Base-by-base conservation (phyloP, 2,113 vertebrate species). In the Nettapus auritus region DNA sequence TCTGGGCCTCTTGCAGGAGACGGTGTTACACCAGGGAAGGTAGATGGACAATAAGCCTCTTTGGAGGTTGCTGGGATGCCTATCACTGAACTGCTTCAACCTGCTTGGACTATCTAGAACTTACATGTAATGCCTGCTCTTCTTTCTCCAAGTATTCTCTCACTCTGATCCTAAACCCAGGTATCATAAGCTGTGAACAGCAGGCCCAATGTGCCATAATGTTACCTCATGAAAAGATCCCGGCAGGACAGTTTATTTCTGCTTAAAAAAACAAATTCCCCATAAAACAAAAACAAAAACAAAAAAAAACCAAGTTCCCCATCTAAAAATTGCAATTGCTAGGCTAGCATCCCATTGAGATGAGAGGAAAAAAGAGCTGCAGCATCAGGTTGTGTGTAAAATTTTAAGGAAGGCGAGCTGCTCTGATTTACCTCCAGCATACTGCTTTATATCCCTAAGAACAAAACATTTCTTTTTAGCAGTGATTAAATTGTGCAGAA, bases 401-500 rank as follows among this genome's bases (percentile, higher is more conserved):
- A 90, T 96, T 89, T 93, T 92, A 93, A 94, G 86, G 77, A 89
- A 87, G 70, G 63, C 55, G 59, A 92, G 42, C 66, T 78, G 88
- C 59, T 85, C 75, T 3, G 81, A 76, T 93, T 93, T 92, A 87
- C 82, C 75, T 34, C 90, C 80, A 84, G 67, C 75, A 48, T 62
- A 75, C 66, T 76, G 59, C 66, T 95, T 92, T 60, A 92, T 75
- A 90, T 4, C 36, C 21, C 11, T 55, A 80, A 89, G 50, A 86
- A 77, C 53, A 93, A 96, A 90, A 92, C 79, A n/a, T 40, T 83
- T 81, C 69, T 82, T 89, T 90, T 91, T 83, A 91, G 69, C 60
- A 85, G 68, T 76, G 90, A 92, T 94, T 87, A 95, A 96, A 96
- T 95, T 87, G 92, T 70, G 93, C 93, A 94, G 93, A 97, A 96